A percentile compares a stretch with the other conserved stretches of the same genome.
These are phyloP conservation scores for Chlamydotis undulata DNA, from an alignment of 2,113 vertebrate species.

Conservation along the genomic window DNA sequence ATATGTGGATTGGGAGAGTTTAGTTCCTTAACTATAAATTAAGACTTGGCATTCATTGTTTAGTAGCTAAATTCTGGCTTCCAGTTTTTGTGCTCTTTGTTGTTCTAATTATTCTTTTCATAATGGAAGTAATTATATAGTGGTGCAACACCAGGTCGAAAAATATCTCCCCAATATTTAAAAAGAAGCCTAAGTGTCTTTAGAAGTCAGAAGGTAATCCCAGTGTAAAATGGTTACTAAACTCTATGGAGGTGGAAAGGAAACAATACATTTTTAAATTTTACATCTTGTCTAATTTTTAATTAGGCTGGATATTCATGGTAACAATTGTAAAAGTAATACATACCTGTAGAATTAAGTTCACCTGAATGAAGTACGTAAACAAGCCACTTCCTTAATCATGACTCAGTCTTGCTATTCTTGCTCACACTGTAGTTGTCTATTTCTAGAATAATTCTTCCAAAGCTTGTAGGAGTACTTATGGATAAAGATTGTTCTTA, in stretches of 20 bases:
- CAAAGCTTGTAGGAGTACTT: not conserved
- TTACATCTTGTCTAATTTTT: not conserved
- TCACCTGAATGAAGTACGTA: not conserved
- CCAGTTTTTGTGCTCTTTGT: not conserved
- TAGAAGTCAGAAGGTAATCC: not conserved
- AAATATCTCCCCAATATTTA: not conserved
- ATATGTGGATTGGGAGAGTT: constrained; percentile 41
- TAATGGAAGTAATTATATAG: not conserved
- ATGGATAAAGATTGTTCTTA: not conserved
- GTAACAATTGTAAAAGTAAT: not conserved
- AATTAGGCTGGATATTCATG: not conserved
- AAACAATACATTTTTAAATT: not conserved
- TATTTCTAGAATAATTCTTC: not conserved
- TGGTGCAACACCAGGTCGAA: not conserved
- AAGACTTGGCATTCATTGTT: constrained; percentile 45
- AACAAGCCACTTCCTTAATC: not conserved
- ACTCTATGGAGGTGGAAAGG: not conserved
- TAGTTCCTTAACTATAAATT: constrained; percentile 50
- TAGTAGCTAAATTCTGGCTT: constrained; percentile 14
- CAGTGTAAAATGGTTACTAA: not conserved
- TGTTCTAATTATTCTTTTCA: constrained; percentile 22
- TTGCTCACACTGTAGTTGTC: not conserved
- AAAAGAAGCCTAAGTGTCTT: not conserved
- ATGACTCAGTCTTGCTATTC: not conserved
- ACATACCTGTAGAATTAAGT: not conserved